phyloP scores from a whole-genome alignment of 2,888 invertebrate species.

The Stenolophus ochropezus region DNA sequence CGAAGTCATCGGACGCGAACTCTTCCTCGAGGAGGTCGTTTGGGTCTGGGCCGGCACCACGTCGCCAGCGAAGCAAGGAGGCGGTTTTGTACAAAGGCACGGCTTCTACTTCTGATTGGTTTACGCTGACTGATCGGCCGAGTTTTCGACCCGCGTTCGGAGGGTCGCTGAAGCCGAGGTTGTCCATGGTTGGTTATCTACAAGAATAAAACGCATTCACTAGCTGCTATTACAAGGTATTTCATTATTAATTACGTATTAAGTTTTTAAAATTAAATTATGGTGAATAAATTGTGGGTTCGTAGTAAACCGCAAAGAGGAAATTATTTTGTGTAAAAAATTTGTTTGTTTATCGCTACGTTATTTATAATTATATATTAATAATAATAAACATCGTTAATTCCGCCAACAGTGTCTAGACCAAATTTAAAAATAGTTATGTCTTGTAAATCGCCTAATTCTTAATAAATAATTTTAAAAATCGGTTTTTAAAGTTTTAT shows the following conservation, averaged over 20 bases:
- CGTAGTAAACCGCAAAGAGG: too few relatives aligned
- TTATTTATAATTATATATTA: too few relatives aligned
- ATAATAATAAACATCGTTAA: too few relatives aligned
- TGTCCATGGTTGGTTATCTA: slow-evolving; percentile 70
- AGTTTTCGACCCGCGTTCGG: slow-evolving; percentile 67
- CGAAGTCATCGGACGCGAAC: slow-evolving; percentile 82
- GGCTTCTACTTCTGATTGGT: slow-evolving; percentile 70
- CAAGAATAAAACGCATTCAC: neutral
- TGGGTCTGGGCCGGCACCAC: slow-evolving; percentile 67
- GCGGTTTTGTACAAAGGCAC: slow-evolving; percentile 70
- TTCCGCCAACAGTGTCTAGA: too few relatives aligned
- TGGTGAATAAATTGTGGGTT: too few relatives aligned
- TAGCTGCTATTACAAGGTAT: neutral
- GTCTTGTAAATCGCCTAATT: too few relatives aligned
- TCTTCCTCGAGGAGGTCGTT: slow-evolving; percentile 79
- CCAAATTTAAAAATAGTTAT: too few relatives aligned
- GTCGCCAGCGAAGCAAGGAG: slow-evolving; percentile 67
- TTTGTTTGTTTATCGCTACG: too few relatives aligned
- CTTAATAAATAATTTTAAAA: too few relatives aligned
- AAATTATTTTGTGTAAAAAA: too few relatives aligned
- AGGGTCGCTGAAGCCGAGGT: slow-evolving; percentile 71
- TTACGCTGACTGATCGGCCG: slow-evolving; percentile 72
- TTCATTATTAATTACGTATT: neutral
- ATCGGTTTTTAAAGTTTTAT: too few relatives aligned
- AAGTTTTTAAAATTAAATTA: too few relatives aligned